These are phyloP conservation scores for Rhinogobio ventralis DNA, from an alignment of 2,797 vertebrate species.

Conservation along the genomic window DNA sequence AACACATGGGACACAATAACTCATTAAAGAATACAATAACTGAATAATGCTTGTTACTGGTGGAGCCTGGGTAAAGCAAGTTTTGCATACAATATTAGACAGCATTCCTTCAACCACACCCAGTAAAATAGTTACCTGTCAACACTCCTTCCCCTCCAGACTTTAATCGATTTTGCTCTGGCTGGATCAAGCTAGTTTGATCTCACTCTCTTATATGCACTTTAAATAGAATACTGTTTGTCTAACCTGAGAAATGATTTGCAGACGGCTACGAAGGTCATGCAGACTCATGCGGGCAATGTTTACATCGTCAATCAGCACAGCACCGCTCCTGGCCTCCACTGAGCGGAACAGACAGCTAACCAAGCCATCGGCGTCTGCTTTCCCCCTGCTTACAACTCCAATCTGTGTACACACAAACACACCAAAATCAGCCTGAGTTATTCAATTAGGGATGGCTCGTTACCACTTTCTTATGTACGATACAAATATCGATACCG, in stretches of 20 bases:
- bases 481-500: neutral
- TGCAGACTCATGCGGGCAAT: constrained; percentile 70
- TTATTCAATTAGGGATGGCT: neutral
- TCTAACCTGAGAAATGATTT: constrained; percentile 74
- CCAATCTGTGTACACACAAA: constrained; percentile 64
- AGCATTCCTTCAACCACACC: constrained; percentile 59
- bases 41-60: neutral
- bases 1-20: constrained; percentile 3
- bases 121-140: constrained; percentile 46
- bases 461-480: neutral
- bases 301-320: constrained; percentile 73
- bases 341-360: constrained; percentile 73
- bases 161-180: constrained; percentile 16
- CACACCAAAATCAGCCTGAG: neutral
- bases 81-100: constrained; percentile 2
- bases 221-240: neutral
- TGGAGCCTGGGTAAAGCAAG: constrained; percentile 1
- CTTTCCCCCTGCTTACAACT: constrained; percentile 72
- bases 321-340: constrained; percentile 69
- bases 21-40: constrained; percentile 34
- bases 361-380: constrained; percentile 71
- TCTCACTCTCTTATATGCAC: neutral
- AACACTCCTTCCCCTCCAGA: constrained; percentile 59
- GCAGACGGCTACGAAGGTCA: constrained; percentile 69
- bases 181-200: constrained; percentile 10